phyloP scores from a whole-genome alignment of 64 coral and sea anemone species.

The Cladopsammia gracilis region DNA sequence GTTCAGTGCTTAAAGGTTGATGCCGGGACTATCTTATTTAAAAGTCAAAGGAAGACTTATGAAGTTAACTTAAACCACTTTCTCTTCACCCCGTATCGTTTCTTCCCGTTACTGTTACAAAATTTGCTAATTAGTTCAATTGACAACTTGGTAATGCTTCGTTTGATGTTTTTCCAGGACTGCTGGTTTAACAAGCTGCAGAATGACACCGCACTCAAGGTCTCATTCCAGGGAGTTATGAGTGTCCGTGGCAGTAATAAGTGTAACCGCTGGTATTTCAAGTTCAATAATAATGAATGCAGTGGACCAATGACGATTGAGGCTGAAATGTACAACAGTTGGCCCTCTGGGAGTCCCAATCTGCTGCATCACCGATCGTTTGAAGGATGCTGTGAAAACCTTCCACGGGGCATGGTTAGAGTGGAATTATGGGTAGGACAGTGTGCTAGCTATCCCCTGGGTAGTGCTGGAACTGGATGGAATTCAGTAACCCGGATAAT shows the following conservation, averaged over 20 bases:
- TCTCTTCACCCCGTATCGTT: too few relatives aligned
- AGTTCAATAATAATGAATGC: constrained; percentile 53
- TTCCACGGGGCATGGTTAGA: not conserved
- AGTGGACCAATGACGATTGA: constrained; percentile 45
- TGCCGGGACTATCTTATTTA: too few relatives aligned
- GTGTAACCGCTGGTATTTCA: constrained; percentile 74
- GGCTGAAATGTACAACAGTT: not conserved
- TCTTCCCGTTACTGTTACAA: too few relatives aligned
- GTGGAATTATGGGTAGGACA: constrained; percentile 68
- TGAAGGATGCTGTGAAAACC: constrained; percentile 51
- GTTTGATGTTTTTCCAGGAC: constrained; percentile 27
- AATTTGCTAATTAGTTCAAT: too few relatives aligned
- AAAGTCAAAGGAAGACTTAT: too few relatives aligned
- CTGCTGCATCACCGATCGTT: not conserved
- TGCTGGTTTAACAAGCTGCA: constrained; percentile 4
- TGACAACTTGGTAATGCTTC: too few relatives aligned
- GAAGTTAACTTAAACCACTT: too few relatives aligned
- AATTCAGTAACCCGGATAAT: not conserved
- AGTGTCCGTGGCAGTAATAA: not conserved
- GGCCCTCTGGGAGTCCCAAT: not conserved
- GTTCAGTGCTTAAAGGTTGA: too few relatives aligned
- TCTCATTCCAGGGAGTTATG: constrained; percentile 19
- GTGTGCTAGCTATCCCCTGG: constrained; percentile 8
- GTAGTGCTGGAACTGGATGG: not conserved
- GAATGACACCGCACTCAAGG: constrained; percentile 22